phyloP scores from a whole-genome alignment of 2,888 invertebrate species.

The Itoplectis maculator region DNA sequence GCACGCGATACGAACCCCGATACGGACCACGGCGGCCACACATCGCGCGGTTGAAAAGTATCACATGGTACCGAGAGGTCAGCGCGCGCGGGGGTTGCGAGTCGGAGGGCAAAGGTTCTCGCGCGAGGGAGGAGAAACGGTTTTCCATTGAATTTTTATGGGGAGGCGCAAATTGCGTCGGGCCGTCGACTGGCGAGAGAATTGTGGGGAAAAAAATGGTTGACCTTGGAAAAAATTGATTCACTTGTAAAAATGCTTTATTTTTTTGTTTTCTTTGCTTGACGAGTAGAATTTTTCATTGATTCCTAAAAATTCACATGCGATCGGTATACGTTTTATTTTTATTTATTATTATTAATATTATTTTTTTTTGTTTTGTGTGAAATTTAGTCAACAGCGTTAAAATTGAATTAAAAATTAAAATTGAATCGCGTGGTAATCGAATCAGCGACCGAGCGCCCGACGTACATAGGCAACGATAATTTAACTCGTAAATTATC shows the following conservation, averaged over 20 bases:
- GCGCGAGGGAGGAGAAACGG: background rate
- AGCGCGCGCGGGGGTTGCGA: background rate
- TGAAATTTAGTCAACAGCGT: too few species aligned
- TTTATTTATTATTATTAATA: too few species aligned
- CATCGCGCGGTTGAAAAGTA: conserved; percentile 18
- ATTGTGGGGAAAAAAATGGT: too few species aligned
- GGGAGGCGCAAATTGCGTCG: background rate
- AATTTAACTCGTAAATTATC: conserved; percentile 19
- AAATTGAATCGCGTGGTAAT: background rate
- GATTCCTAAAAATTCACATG: too few species aligned
- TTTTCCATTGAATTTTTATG: background rate
- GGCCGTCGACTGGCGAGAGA: background rate
- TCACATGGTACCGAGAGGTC: conserved; percentile 1
- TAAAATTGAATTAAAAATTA: background rate
- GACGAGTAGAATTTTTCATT: too few species aligned
- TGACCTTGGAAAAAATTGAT: too few species aligned
- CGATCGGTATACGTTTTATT: too few species aligned
- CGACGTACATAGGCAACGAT: background rate
- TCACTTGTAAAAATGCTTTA: too few species aligned
- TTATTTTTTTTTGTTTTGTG: too few species aligned
- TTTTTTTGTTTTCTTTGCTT: too few species aligned
- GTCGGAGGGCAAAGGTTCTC: background rate
- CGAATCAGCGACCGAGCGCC: background rate
- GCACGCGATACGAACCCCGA: conserved; percentile 22
- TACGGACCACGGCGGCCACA: background rate